Conservation (phyloP, 2,888 invertebrate species). For the Tachina fera region DNA sequence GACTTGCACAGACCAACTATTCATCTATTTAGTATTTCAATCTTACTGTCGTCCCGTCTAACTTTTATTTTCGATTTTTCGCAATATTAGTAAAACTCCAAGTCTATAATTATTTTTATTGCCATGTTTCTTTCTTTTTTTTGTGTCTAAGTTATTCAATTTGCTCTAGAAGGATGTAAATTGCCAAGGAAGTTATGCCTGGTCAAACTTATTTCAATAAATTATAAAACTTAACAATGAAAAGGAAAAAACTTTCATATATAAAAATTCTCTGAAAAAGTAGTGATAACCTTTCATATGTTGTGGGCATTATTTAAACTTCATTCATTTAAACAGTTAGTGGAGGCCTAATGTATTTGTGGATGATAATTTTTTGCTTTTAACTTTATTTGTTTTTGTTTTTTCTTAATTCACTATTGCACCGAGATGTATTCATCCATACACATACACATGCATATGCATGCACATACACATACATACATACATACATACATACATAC, state of each 20-base stretch:
- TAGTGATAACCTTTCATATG: neutral
- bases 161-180: slow-evolving; percentile 19
- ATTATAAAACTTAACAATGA: slow-evolving; percentile 51
- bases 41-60: neutral
- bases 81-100: neutral
- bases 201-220: slow-evolving; percentile 53
- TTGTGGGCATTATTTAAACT: neutral
- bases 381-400: slow-evolving; percentile 2
- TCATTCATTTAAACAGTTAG: neutral
- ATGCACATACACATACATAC: neutral
- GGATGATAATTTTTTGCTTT: slow-evolving; percentile 3
- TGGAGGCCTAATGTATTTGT: slow-evolving; percentile 13
- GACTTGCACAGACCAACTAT: neutral
- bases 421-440: slow-evolving; percentile 19
- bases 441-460: neutral
- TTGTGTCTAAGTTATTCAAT: slow-evolving; percentile 41
- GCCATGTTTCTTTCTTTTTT: too few species aligned
- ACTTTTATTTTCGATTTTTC: neutral
- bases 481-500: neutral
- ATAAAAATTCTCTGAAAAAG: slow-evolving; percentile 7
- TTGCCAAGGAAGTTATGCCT: slow-evolving; percentile 10
- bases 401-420: slow-evolving; percentile 2
- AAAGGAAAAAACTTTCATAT: slow-evolving; percentile 22
- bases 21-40: slow-evolving; percentile 3
- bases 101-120: neutral